Conservation (phyloP, 2,113 vertebrate genomes). For the Oriolus oriolus region DNA sequence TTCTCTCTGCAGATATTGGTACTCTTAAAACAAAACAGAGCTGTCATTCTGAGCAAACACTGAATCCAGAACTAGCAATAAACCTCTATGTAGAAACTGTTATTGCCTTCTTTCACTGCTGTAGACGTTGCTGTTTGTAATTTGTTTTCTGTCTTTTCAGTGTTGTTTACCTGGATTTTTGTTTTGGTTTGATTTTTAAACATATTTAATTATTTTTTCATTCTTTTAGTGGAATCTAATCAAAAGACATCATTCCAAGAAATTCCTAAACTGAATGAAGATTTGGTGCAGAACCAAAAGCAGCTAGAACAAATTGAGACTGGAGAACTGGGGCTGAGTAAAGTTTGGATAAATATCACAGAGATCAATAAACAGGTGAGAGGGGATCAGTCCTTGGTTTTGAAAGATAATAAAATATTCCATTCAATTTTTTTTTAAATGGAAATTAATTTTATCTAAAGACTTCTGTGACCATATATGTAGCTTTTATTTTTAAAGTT, state of each 20-base stretch:
- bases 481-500: neutral
- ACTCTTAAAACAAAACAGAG: neutral
- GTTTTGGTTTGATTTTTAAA: neutral
- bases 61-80: neutral
- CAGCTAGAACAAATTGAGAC: conserved; percentile 85
- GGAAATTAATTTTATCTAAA: neutral
- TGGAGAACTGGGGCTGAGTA: conserved; percentile 85
- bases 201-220: neutral
- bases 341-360: conserved; percentile 92
- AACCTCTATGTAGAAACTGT: neutral
- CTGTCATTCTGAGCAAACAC: neutral
- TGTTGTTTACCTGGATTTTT: neutral
- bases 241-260: conserved; percentile 90
- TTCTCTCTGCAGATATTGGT: neutral
- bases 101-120: neutral
- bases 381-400: neutral
- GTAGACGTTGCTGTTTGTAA: neutral
- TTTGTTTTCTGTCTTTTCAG: neutral
- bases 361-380: conserved; percentile 92
- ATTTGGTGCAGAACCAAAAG: conserved; percentile 85
- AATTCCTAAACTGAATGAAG: conserved; percentile 89
- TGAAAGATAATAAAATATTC: neutral
- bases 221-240: conserved; percentile 87
- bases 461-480: neutral
- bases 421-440: neutral